phyloP scores from a whole-genome alignment of 1,140 invertebrate genomes.

The Ceratosolen fusciceps region DNA sequence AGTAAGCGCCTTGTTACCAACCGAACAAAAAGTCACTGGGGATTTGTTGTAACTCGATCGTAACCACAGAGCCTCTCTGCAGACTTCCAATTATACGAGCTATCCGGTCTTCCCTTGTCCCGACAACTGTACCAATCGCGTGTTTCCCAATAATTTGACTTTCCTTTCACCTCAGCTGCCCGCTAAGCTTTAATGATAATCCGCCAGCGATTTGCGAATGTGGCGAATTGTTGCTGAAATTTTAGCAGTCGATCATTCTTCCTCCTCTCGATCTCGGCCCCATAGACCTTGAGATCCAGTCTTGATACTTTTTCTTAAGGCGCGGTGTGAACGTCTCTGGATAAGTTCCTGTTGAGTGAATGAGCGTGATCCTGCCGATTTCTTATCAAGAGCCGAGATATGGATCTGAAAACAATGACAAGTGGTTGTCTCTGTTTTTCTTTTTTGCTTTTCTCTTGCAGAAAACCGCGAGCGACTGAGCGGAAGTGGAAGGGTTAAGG shows the following conservation, averaged over 20 bases:
- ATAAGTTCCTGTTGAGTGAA: no score
- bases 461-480: not conserved
- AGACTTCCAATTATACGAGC: not conserved
- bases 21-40: not conserved
- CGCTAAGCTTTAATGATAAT: not conserved
- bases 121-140: not conserved
- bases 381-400: no score
- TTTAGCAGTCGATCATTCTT: no score
- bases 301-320: no score
- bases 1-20: not conserved
- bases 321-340: no score
- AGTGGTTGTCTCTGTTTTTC: conserved; percentile 21
- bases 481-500: not conserved
- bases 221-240: no score
- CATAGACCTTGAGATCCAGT: no score
- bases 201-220: not conserved
- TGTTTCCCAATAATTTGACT: not conserved
- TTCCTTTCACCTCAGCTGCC: not conserved
- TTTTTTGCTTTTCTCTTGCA: conserved; percentile 1
- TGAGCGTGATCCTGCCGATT: no score
- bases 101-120: not conserved
- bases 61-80: not conserved
- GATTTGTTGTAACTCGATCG: not conserved
- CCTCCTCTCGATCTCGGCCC: no score
- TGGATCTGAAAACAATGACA: conserved; percentile 1